Base-by-base conservation (phyloP, 2,797 vertebrate species). In the Borostomias antarcticus region DNA sequence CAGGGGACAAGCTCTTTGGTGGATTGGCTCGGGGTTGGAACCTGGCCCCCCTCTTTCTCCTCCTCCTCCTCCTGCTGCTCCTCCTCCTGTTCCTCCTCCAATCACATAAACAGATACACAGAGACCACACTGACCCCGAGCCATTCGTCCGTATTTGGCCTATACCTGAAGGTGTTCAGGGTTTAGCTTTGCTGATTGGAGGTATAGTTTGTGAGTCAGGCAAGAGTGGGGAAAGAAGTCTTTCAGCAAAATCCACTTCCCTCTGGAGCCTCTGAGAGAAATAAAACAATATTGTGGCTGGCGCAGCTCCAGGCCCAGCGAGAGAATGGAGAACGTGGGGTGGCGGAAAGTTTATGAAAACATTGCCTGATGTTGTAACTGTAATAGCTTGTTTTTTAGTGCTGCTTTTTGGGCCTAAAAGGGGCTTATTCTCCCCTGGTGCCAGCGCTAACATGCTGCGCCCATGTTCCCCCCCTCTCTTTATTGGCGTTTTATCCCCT, bases 321-420 rank as follows among this genome's bases (percentile, higher is more conserved):
- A 47, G 66, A 26, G 57, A 47, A 53, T 37, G 8, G 17, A 45
- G 26, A n/a, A 58, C 33, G 21, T 30, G 4, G 80, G 75, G 77
- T 74, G 72, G 79, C 65, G 72, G 59, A 5, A 60, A 79, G 83
- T 89, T 89, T 85, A 86, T 79, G 75, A 84, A 86, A 89, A 85
- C 83, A 87, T 70, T 56, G 29, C 70, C 70, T 74, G 77, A 77
- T 79, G 68, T 69, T 67, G 71, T 57, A 76, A 73, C 70, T 47
- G 65, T 61, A 76, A 76, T 62, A 60, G 66, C 61, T 47, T 61
- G 56, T 77, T 70, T 83, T 72, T 65, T 60, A 75, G 61, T 70
- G 73, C 65, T 72, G 64, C 10, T 26, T 58, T 64, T 43, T 13
- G 4, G 33, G 45, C 15, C 56, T 50, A 19, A 52, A 67, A 50